Evolutionary conservation across 2,888 invertebrate genomes (phyloP), one percentile per base, ranked within the genome.

Genomic region (Ochlodes sylvanus): DNA sequence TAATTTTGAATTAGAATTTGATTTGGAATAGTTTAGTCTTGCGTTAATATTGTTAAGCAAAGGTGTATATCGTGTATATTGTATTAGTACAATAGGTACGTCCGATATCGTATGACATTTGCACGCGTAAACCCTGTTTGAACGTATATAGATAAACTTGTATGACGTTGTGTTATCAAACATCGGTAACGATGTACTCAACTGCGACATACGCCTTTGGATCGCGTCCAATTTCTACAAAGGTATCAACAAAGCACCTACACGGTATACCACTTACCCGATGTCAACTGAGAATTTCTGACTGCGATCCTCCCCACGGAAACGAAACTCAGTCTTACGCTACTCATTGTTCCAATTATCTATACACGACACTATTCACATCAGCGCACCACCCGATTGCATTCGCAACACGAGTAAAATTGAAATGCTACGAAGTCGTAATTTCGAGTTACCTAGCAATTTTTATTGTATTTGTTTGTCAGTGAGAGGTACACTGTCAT

Each of bases 401-500:
- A n/a, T n/a, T n/a, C 80, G 78, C 79, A 77, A 79, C 79, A 77
- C 81, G 76, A 79, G 77, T 78, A 75, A 79, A 81, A 85, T 84
- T 82, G 84, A 89, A 89, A 86, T 88, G 79, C 76, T 74, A 77
- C 75, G 38, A 70, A 76, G 73, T 70, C 71, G 71, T 75, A 76
- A 76, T 75, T 74, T 70, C 76, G 73, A 70, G 72, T 71, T 71
- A 50, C 50, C 47, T 50, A 78, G 85, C 86, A 86, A 90, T 86
- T 89, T 90, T 90, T 92, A 89, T 90, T 91, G 88, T 91, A 90
- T 90, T 91, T 93, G 86, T 91, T 92, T 93, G 92, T 92, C 92
- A 92, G 92, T 87, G 90, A 92, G 91, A 90, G 90, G 87, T 86
- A 78, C 80, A 78, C 87, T 90, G 89, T 90, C 93, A 93, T 93